Percentiles rank a stretch among this genome's conserved stretches.
phyloP scores from a whole-genome alignment of 2,888 invertebrate genomes.

The Dicyrtoma fusca region DNA sequence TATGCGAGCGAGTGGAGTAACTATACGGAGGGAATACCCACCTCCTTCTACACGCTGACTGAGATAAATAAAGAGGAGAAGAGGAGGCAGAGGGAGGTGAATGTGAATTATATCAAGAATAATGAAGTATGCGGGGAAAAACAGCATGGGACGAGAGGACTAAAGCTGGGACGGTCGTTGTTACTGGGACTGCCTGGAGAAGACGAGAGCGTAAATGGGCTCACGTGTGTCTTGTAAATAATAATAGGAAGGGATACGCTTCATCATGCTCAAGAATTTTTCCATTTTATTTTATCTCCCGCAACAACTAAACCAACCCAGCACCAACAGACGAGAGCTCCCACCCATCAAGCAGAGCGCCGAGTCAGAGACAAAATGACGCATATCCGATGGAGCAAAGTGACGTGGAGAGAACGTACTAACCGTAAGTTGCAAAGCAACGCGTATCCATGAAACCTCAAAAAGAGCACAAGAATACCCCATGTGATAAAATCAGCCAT shows the following conservation, averaged over 20 bases:
- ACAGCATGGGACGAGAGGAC: background rate
- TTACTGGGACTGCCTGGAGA: background rate
- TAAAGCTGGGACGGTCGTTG: too few species aligned
- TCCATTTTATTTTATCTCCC: conserved; percentile 19
- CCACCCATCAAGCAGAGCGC: too few species aligned
- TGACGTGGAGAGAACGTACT: too few species aligned
- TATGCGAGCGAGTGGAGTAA: background rate
- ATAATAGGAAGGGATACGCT: conserved; percentile 28
- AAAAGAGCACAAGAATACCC: too few species aligned
- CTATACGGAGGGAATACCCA: background rate
- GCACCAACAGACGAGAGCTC: too few species aligned
- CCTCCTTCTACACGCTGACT: too few species aligned
- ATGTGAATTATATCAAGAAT: background rate
- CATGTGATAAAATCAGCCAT: too few species aligned
- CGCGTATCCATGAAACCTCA: too few species aligned
- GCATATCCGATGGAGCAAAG: background rate
- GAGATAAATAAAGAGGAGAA: conserved; percentile 1
- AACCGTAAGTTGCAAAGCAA: too few species aligned
- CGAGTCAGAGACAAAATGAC: too few species aligned
- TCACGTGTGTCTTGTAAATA: conserved; percentile 28
- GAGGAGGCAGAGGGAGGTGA: conserved; percentile 2
- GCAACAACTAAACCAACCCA: too few species aligned
- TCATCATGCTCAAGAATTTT: conserved; percentile 23
- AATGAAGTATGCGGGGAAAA: conserved; percentile 16
- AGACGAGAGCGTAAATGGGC: conserved; percentile 23